Evolutionary conservation across 2,888 invertebrate genomes (phyloP), one percentile per base, ranked within the genome.

Genomic region (Machimus rusticus): DNA sequence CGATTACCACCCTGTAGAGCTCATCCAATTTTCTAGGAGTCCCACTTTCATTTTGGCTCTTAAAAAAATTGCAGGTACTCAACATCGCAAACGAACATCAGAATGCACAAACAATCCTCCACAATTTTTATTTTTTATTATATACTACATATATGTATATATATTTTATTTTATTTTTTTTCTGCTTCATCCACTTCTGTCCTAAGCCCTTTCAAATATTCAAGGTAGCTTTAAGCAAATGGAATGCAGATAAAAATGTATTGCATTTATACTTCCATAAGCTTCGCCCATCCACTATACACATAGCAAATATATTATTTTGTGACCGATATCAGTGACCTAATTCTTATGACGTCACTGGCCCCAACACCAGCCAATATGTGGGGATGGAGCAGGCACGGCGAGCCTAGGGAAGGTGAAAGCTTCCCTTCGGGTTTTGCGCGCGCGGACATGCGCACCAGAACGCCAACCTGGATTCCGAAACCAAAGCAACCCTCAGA

Each of bases 311-410:
- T n/a, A 31, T 12, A 43, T 78, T 46, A 51, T 84, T 19, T 84
- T 84, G 19, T 84, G 84, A 84, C 84, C 84, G 84, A 66, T 39
- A 84, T 74, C 51, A 84, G 51, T 84, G 84, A 84, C 84, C 84
- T 31, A 84, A 84, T 84, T 84, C 66, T 37, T 84, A 43, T 84
- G 84, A 84, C 84, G 84, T 84, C 84, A 84, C 74, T 74, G 19
- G 84, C 34, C 46, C 66, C 66, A 23, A 66, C 23, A 66, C 9
- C 34, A 66, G 28, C 12, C 66, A 37, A 37, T 19, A 6, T 14
- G 16, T 16, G 37, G 19, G 19, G 77, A 37, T 39, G 1, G 5
- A 39, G 5, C 8, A 12, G 39, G n/a, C 77, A 77, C 23, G 37
- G 77, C n/a, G n/a, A n/a, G n/a, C 77, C 77, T 19, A 31, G 77